Evolutionary conservation across 2,113 vertebrate species (phyloP).

Genomic region (Perca flavescens): DNA sequence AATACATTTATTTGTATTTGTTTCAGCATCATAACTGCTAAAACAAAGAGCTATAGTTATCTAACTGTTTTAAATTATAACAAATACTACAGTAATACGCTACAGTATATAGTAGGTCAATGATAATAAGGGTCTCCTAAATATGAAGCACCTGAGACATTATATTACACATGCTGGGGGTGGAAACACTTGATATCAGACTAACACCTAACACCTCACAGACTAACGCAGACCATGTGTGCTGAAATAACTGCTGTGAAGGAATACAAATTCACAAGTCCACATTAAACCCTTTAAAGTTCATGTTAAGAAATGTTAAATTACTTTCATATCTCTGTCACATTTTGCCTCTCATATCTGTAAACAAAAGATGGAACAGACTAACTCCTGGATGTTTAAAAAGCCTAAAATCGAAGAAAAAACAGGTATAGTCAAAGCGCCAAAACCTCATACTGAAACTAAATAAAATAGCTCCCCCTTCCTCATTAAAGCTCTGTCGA

Average conservation of each 20-base stretch:
- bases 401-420: background rate
- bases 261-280: background rate
- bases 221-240: background rate
- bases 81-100: background rate
- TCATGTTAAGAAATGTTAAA: background rate
- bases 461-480: accelerated
- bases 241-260: background rate
- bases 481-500: accelerated
- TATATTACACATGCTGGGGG: background rate
- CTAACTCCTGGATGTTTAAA: background rate
- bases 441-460: constrained; percentile 1
- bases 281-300: background rate
- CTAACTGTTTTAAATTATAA: background rate
- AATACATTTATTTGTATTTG: background rate
- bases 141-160: background rate
- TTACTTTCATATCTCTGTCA: background rate
- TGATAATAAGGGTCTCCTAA: background rate
- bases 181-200: constrained; percentile 2
- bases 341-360: background rate
- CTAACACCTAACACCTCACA: background rate
- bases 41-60: background rate
- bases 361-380: background rate
- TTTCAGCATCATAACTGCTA: background rate
- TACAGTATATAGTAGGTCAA: background rate
- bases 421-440: background rate